Base-by-base conservation (phyloP, 2,888 invertebrate genomes). In the Stenolophus ochropezus region DNA sequence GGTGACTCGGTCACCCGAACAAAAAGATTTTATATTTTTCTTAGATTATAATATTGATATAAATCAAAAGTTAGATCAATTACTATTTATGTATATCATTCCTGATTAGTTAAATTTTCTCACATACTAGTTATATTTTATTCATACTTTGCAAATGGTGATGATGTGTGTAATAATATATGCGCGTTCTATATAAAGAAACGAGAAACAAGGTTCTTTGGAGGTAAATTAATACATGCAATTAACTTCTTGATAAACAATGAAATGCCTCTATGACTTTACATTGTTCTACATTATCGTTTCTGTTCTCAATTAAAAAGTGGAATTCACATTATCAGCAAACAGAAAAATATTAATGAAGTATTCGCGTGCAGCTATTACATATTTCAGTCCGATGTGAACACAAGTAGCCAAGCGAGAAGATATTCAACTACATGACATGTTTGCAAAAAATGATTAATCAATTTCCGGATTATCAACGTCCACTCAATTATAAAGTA, bases 291-390 rank as follows among this genome's bases (percentile, higher is more conserved):
- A 42, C 33, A 42, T 42, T 42, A 42, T 42, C 33, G 33, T 42
- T 42, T 42, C 8, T 42, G 33, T 42, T 42, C 77, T 65, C 77
- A 77, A 77, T 77, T 77, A 77, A 65, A 77, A 77, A 77, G 16
- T 58, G 56, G 58, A 49, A 75, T 75, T 75, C 74, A 21, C 33
- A 76, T 77, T 77, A 77, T 77, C 77, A 77, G 61, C 77, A 65
- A 65, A 61, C 21, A 58, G 49, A 61, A 65, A 77, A 73, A 65
- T 77, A 77, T 65, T 77, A 77, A 77, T 77, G 77, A 77, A 77
- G 23, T 23, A 47, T 61, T 77, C 61, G 77, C 77, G 77, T 77
- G 77, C 21, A n/a, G 21, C 16, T 53, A 27, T 23, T 23, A 65
- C 49, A 77, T 77, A 47, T 61, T 77, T 65, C 47, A 25, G 47